Base-by-base conservation (phyloP, 2,888 invertebrate genomes). In the Troides oblongomaculatus region DNA sequence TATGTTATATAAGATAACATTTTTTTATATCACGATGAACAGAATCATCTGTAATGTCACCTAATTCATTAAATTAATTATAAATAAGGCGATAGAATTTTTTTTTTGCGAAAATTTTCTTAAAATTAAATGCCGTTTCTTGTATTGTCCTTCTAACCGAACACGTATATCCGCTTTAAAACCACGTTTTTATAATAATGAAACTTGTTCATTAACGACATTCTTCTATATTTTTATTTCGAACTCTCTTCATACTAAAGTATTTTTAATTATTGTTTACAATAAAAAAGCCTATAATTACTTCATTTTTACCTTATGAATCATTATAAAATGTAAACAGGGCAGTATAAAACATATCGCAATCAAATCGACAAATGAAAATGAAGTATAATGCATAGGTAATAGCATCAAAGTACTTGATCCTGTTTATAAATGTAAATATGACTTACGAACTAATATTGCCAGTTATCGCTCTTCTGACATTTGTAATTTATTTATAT, bases 381-480 rank as follows among this genome's bases (percentile, higher is more conserved):
- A 60, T 36, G 36, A 36, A 36, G 23, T 60, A 60, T 14, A 23
- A 65, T 17, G 18, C 43, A n/a, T 25, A 17, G n/a, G 14, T 62
- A 60, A 64, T n/a, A 64, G 58, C 36, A 60, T 59, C 64, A 64
- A 67, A 57, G 64, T 64, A 30, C 43, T 30, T 57, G 36, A 43
- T 46, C 56, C 18, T 60, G 60, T 57, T 43, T 59, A 64, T 69
- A 57, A 59, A 57, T 57, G 25, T 53, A 62, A 58, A 69, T 65
- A 58, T 68, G 50, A 17, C 63, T 39, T 53, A 59, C 59, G 23
- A 58, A 23, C 46, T 30, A 21, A 46, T 62, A 59, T 62, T 53
- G n/a, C 63, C 57, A 65, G 64, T 65, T 62, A 57, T 69, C 64
- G 68, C 68, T 58, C 61, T 65, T 43, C 5, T 62, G 46, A n/a